Evolutionary conservation across 2,797 vertebrate species (phyloP).

Genomic region (Rhinella marina): DNA sequence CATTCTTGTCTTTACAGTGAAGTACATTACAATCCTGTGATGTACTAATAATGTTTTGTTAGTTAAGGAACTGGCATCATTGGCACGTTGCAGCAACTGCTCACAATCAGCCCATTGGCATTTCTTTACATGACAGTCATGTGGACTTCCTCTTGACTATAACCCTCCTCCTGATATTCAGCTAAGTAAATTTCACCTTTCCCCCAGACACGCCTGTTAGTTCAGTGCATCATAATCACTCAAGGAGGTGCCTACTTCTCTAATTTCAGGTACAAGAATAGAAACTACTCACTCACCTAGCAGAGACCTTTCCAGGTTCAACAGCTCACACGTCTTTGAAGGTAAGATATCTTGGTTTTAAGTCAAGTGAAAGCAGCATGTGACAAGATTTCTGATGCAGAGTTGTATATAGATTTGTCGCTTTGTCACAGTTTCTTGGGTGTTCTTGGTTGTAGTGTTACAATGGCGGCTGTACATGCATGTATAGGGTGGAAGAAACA

Average conservation of each 20-base stretch:
- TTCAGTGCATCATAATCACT: neutral
- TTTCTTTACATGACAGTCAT: neutral
- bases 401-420: neutral
- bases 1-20: neutral
- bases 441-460: neutral
- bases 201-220: slow-evolving; percentile 42
- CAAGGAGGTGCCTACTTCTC: slow-evolving; percentile 24
- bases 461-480: neutral
- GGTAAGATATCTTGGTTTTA: slow-evolving; percentile 18
- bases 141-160: neutral
- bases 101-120: neutral
- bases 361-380: neutral
- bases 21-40: neutral
- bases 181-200: slow-evolving; percentile 22
- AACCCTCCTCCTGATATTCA: neutral
- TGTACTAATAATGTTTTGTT: neutral
- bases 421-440: neutral
- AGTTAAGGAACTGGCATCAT: neutral
- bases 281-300: slow-evolving; percentile 35
- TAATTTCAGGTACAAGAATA: slow-evolving; percentile 16
- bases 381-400: neutral
- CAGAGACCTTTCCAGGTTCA: neutral
- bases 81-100: neutral
- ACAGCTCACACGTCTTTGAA: neutral
- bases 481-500: neutral